Evolutionary conservation across 1,140 invertebrate genomes (phyloP).

Genomic region (Drosophila lowei): DNA sequence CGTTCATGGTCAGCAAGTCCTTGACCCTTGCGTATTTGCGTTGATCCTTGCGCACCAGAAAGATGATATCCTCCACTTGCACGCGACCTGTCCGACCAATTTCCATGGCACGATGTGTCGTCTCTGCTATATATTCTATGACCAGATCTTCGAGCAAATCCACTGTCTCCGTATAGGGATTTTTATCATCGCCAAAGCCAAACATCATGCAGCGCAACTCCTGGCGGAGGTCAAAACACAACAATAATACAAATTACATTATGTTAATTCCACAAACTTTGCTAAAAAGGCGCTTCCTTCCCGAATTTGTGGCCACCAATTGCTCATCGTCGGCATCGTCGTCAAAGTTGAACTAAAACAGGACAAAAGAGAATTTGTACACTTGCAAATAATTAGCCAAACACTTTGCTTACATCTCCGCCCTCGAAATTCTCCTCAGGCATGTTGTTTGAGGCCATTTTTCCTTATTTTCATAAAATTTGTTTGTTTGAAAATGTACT

Average conservation of each 20-base stretch:
- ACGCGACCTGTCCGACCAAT: slow-evolving; percentile 96
- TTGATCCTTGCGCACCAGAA: slow-evolving; percentile 98
- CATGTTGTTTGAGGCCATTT: slow-evolving; percentile 59
- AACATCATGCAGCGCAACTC: slow-evolving; percentile 99
- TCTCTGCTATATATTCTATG: slow-evolving; percentile 98
- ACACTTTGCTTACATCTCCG: slow-evolving; percentile 47
- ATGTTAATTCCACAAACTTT: slow-evolving; percentile 83
- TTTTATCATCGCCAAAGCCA: slow-evolving; percentile 99
- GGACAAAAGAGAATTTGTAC: not conserved
- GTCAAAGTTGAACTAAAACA: slow-evolving; percentile 82
- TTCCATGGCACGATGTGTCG: slow-evolving; percentile 97
- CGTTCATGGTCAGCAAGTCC: slow-evolving; percentile 99
- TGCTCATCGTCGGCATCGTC: slow-evolving; percentile 87
- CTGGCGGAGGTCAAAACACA: slow-evolving; percentile 7
- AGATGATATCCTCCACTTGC: slow-evolving; percentile 99
- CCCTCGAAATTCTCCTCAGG: slow-evolving; percentile 72
- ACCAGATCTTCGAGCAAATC: slow-evolving; percentile 98
- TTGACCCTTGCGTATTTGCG: slow-evolving; percentile 99
- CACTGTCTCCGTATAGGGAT: slow-evolving; percentile 99
- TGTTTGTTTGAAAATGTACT: not conserved
- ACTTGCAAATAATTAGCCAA: not conserved
- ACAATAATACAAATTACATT: not conserved
- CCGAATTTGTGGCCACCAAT: slow-evolving; percentile 87
- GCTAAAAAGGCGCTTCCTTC: slow-evolving; percentile 92
- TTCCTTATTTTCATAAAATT: slow-evolving; percentile 1